Base-by-base conservation (phyloP, 2,113 vertebrate genomes). In the Pelobates fuscus region DNA sequence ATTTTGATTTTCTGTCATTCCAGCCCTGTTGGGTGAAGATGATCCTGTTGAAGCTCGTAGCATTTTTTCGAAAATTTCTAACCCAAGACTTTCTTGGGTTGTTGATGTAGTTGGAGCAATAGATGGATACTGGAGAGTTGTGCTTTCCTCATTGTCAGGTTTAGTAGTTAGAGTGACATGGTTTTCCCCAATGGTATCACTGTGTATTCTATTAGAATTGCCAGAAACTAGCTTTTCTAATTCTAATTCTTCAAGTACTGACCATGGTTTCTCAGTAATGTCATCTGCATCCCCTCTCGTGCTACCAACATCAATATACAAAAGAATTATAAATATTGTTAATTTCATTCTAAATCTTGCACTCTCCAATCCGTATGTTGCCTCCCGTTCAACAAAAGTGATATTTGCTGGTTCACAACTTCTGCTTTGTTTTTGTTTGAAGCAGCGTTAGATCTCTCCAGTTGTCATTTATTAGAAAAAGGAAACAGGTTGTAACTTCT, bases 401-500 rank as follows among this genome's bases (percentile, higher is more conserved):
- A n/a, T 71, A 49, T 2, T 37, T 80, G 61, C 58, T 67, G 29
- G 24, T 59, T 55, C 14, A 11, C 25, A 15, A 29, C 64, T 54
- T 78, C 72, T 80, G 77, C 1, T 23, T 55, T 55, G 80, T 77
- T 75, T 79, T 46, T 64, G 78, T 84, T 25, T 78, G 77, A 84
- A 60, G 21, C 67, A 71, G 72, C 24, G 23, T 26, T 71, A 74
- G 80, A 64, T 77, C 78, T 67, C 72, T 61, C 58, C 70, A 70
- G 76, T 29, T 66, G 79, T 82, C 84, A 81, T 78, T 77, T 79
- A 59, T 26, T 58, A 29, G 58, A 78, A 23, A 86, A 76, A 89
- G 91, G 91, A 92, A 92, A 85, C 88, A 90, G 86, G 79, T 86
- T 88, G 86, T 84, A 82, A 78, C 84, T 79, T 82, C 87, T 82